Evolutionary conservation across 37 sponge, comb jelly and placozoan genomes (phyloP).

Genomic region (Amphimedon queenslandica): DNA sequence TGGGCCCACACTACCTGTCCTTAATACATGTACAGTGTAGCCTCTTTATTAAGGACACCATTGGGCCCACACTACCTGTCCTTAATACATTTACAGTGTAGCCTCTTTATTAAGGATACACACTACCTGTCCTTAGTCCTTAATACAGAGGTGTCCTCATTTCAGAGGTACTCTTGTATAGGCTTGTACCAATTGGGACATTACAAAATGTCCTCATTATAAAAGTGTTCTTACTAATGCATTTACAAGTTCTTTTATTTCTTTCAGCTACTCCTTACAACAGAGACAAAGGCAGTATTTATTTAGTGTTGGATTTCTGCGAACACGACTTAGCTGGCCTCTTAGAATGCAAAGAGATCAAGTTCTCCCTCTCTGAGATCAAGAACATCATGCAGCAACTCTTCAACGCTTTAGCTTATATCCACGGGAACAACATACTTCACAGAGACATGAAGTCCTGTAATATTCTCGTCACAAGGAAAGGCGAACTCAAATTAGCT

Average conservation of each 20-base stretch:
- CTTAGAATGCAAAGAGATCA: slow-evolving; percentile 79
- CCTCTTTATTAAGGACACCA: too few relatives aligned
- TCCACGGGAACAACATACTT: slow-evolving; percentile 88
- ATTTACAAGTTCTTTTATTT: not conserved
- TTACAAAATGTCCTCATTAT: too few relatives aligned
- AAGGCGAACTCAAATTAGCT: slow-evolving; percentile 84
- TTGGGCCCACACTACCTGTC: too few relatives aligned
- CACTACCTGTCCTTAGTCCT: too few relatives aligned
- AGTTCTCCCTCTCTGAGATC: slow-evolving; percentile 84
- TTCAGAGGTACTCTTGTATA: too few relatives aligned
- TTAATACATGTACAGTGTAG: too few relatives aligned
- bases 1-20: too few relatives aligned
- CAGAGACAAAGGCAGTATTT: slow-evolving; percentile 87
- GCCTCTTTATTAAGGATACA: too few relatives aligned
- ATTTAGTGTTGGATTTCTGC: slow-evolving; percentile 96
- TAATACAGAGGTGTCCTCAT: too few relatives aligned
- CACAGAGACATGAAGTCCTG: slow-evolving; percentile 99
- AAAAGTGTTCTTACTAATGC: too few relatives aligned
- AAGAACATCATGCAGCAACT: slow-evolving; percentile 90
- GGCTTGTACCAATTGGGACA: too few relatives aligned
- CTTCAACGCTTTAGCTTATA: slow-evolving; percentile 84
- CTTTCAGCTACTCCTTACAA: slow-evolving; percentile 80
- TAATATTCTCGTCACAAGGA: slow-evolving; percentile 87
- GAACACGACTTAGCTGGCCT: slow-evolving; percentile 98
- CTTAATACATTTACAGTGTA: too few relatives aligned